Conservation (phyloP, 2,888 invertebrate genomes). For the Atrina japonica region DNA sequence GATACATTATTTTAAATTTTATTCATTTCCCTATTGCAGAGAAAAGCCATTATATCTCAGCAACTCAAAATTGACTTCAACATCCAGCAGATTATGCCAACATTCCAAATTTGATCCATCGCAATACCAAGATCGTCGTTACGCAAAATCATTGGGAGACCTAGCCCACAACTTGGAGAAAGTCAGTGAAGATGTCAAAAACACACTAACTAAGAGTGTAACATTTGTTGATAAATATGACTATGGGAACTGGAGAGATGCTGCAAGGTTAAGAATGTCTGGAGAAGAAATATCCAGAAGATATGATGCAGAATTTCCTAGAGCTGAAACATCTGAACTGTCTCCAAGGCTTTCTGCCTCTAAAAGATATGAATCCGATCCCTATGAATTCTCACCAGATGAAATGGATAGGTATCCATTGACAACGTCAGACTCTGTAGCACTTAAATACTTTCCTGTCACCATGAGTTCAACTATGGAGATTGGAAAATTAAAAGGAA, state of each 20-base stretch:
- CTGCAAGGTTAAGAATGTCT: neutral
- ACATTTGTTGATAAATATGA: conserved; percentile 33
- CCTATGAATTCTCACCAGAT: conserved; percentile 16
- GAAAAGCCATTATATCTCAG: conserved; percentile 48
- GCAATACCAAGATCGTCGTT: conserved; percentile 50
- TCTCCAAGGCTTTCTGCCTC: conserved; percentile 6
- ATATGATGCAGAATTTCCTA: conserved; percentile 23
- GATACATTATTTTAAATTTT: neutral
- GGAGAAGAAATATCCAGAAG: neutral
- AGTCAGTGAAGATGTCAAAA: conserved; percentile 52
- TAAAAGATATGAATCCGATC: neutral
- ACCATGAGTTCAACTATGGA: conserved; percentile 53
- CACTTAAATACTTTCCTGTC: conserved; percentile 51
- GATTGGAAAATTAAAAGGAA: conserved; percentile 29
- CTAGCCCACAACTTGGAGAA: conserved; percentile 54
- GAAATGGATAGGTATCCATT: conserved; percentile 44
- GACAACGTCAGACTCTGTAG: conserved; percentile 25
- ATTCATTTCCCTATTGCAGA: conserved; percentile 44
- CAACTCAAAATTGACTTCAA: conserved; percentile 60
- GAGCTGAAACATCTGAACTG: neutral
- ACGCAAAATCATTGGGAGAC: conserved; percentile 52
- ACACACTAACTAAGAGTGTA: conserved; percentile 39
- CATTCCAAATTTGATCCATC: conserved; percentile 50
- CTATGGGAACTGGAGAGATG: neutral
- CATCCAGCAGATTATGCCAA: conserved; percentile 55